These are phyloP conservation scores for Chauna torquata DNA, from an alignment of 2,113 vertebrate genomes.

Conservation along the genomic window DNA sequence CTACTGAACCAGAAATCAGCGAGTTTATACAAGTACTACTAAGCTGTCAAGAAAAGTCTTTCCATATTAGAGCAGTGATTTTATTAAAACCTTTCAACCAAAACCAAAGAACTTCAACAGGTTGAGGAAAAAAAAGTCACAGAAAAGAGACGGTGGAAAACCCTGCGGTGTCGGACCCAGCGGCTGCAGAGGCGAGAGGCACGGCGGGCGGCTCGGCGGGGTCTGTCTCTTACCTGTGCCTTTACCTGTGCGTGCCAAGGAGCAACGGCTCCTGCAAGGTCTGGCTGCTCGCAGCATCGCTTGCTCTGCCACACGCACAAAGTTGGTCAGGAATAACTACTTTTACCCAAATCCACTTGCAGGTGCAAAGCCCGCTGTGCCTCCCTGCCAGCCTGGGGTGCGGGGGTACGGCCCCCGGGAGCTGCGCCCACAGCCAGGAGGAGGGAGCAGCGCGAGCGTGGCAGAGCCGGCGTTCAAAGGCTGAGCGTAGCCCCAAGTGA, in stretches of 20 bases:
- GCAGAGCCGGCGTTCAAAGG: conserved; percentile 12
- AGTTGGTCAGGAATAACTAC: neutral
- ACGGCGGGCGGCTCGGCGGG: fast-evolving
- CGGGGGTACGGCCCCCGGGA: neutral
- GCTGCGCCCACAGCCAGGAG: neutral
- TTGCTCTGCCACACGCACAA: neutral
- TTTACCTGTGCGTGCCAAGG: neutral
- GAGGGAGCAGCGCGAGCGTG: neutral
- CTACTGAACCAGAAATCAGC: neutral
- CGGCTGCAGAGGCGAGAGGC: neutral
- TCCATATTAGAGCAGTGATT: neutral
- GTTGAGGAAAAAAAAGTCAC: neutral
- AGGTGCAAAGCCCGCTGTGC: neutral
- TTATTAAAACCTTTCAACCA: neutral
- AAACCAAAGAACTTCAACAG: neutral
- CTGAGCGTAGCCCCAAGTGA: conserved; percentile 41
- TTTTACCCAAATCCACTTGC: neutral
- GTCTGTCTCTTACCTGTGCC: neutral
- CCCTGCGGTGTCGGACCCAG: too few species aligned
- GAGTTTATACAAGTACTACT: neutral
- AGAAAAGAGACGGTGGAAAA: neutral
- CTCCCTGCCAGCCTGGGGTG: neutral
- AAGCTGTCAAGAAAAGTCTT: neutral
- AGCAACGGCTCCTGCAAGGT: neutral
- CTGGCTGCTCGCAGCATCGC: fast-evolving